phyloP scores from a whole-genome alignment of 37 sponge, comb jelly and placozoan genomes.

The Cliona cf. orientalis region DNA sequence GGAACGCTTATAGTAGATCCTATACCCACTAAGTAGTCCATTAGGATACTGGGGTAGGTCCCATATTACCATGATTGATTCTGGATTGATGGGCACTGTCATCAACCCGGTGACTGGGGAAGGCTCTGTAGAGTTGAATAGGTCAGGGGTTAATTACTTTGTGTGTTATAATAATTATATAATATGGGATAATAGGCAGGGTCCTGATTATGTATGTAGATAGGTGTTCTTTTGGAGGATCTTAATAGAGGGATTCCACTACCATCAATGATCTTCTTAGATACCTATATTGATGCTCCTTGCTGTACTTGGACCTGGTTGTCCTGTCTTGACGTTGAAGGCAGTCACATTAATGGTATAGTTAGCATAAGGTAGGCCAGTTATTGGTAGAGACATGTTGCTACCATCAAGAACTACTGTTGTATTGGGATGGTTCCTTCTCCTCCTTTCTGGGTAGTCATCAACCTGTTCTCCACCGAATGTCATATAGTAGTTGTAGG shows the following conservation, averaged over 20 bases:
- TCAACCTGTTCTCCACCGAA: constrained; percentile 4
- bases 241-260: too few relatives aligned
- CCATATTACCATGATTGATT: constrained; percentile 13
- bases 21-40: constrained; percentile 19
- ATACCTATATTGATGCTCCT: constrained; percentile 2
- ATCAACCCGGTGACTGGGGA: constrained; percentile 14
- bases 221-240: too few relatives aligned
- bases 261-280: constrained; percentile 11
- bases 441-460: background rate
- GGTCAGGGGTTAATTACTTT: background rate
- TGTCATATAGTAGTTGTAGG: constrained; percentile 4
- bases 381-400: too few relatives aligned
- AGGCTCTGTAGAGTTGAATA: constrained; percentile 18
- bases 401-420: too few relatives aligned
- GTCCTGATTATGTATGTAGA: too few relatives aligned
- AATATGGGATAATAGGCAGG: too few relatives aligned
- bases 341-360: constrained; percentile 43
- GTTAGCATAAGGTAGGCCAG: constrained; percentile 32
- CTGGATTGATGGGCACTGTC: background rate
- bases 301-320: background rate
- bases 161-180: background rate
- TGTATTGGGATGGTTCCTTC: too few relatives aligned
- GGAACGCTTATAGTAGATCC: background rate
- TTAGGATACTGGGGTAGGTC: constrained; percentile 37
- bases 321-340: constrained; percentile 10